These are phyloP conservation scores for Pygmarrhopalites habei DNA, from an alignment of 1,140 invertebrate species.

Conservation along the genomic window DNA sequence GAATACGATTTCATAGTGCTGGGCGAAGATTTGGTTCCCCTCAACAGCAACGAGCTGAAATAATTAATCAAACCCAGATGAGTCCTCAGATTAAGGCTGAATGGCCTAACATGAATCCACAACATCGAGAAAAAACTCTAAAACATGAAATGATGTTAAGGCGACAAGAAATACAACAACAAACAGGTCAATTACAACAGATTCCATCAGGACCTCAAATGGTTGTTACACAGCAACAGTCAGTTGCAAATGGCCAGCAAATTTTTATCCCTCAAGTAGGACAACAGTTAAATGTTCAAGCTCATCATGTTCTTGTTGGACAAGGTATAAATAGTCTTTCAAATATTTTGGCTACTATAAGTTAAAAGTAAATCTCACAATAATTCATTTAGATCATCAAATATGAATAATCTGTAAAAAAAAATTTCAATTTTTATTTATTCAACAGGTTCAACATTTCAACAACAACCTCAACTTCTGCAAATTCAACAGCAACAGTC, in stretches of 20 bases:
- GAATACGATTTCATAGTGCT: background rate
- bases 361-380: too few relatives aligned
- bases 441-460: too few relatives aligned
- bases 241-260: conserved; percentile 24
- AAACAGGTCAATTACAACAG: conserved; percentile 16
- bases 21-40: conserved; percentile 1
- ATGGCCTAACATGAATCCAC: conserved; percentile 33
- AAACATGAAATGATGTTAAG: conserved; percentile 27
- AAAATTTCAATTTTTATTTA: too few relatives aligned
- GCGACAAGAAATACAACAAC: conserved; percentile 25
- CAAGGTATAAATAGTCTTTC: too few relatives aligned
- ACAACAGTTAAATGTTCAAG: conserved; percentile 20
- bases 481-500: conserved; percentile 9
- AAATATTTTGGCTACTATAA: too few relatives aligned
- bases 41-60: conserved; percentile 32
- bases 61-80: conserved; percentile 31
- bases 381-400: too few relatives aligned
- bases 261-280: conserved; percentile 30
- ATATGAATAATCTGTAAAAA: too few relatives aligned
- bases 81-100: conserved; percentile 34
- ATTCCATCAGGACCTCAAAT: conserved; percentile 19
- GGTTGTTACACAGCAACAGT: conserved; percentile 22
- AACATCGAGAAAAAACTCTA: conserved; percentile 32
- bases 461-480: background rate
- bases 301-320: conserved; percentile 26